Percentiles rank a stretch among this genome's conserved stretches.
Evolutionary conservation across 37 sponge, comb jelly and placozoan genomes (phyloP).

Genomic region (Diacarnus erythraeanus): DNA sequence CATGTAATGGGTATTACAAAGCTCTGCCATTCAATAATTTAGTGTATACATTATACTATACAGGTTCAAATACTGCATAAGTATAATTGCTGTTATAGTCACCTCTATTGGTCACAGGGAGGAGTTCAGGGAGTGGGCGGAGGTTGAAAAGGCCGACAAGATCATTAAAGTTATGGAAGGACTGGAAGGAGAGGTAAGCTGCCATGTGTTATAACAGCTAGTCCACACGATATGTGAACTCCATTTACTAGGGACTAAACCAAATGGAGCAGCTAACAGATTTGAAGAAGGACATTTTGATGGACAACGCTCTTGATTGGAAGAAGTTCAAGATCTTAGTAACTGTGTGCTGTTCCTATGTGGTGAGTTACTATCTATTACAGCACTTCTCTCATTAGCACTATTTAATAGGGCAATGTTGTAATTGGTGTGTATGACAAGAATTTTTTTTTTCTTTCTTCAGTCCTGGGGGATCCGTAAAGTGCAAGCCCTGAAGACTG

Average conservation of each 20-base stretch:
- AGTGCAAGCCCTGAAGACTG: conserved; percentile 7
- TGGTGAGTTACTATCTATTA: too few relatives aligned
- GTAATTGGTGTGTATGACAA: too few relatives aligned
- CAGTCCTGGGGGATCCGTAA: conserved; percentile 63
- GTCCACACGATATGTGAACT: too few relatives aligned
- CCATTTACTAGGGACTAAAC: conserved; percentile 32
- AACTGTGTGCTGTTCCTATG: conserved; percentile 17
- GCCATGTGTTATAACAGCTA: too few relatives aligned
- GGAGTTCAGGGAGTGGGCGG: conserved; percentile 26
- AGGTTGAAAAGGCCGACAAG: conserved; percentile 37
- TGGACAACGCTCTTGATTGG: conserved; percentile 64
- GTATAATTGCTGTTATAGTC: too few relatives aligned
- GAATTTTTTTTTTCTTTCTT: neutral
- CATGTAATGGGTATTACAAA: too few relatives aligned
- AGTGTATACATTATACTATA: too few relatives aligned
- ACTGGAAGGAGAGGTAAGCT: conserved; percentile 39
- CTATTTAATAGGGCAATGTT: too few relatives aligned
- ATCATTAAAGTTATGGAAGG: conserved; percentile 24
- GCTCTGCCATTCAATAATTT: too few relatives aligned
- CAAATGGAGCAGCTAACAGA: conserved; percentile 23
- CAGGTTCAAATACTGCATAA: too few relatives aligned
- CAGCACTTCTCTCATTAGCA: too few relatives aligned
- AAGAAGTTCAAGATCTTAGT: conserved; percentile 46
- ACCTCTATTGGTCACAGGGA: conserved; percentile 24
- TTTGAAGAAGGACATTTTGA: conserved; percentile 42